phyloP scores from a whole-genome alignment of 2,888 invertebrate species.

The Ypsolopha scabrella region DNA sequence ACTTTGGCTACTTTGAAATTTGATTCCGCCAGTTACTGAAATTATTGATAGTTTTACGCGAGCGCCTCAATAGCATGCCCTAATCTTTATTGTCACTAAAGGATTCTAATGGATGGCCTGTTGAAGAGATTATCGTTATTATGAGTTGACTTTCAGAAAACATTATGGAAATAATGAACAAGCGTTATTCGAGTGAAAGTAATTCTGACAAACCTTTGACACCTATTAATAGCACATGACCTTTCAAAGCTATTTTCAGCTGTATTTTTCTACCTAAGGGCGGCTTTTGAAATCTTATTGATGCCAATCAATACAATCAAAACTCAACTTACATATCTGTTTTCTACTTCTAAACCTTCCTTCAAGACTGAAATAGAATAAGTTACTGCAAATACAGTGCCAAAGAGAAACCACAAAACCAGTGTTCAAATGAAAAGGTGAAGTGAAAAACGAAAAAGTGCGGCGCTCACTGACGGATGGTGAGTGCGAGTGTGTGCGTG shows the following conservation, averaged over 20 bases:
- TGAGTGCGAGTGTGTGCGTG: constrained; percentile 16
- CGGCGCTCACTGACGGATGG: constrained; percentile 12
- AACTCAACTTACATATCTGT: constrained; percentile 48
- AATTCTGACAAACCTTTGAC: too few species aligned
- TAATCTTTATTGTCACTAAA: neutral
- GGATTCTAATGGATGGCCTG: neutral
- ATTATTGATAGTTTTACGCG: neutral
- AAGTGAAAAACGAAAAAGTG: neutral
- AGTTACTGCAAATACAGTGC: neutral
- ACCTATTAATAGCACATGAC: too few species aligned
- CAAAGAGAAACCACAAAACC: neutral
- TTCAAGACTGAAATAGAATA: constrained; percentile 47
- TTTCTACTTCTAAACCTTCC: constrained; percentile 39
- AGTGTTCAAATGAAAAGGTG: neutral
- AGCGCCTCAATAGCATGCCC: neutral
- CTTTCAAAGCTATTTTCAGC: too few species aligned
- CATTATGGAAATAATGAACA: too few species aligned
- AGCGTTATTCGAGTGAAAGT: too few species aligned
- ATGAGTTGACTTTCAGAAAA: too few species aligned
- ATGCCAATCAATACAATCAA: neutral
- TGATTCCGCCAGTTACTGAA: too few species aligned
- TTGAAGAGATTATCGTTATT: too few species aligned
- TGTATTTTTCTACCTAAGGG: too few species aligned
- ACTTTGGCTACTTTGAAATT: too few species aligned
- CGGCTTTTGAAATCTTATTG: too few species aligned